Conservation (phyloP, 2,888 invertebrate genomes). For the Lithophane leautieri region DNA sequence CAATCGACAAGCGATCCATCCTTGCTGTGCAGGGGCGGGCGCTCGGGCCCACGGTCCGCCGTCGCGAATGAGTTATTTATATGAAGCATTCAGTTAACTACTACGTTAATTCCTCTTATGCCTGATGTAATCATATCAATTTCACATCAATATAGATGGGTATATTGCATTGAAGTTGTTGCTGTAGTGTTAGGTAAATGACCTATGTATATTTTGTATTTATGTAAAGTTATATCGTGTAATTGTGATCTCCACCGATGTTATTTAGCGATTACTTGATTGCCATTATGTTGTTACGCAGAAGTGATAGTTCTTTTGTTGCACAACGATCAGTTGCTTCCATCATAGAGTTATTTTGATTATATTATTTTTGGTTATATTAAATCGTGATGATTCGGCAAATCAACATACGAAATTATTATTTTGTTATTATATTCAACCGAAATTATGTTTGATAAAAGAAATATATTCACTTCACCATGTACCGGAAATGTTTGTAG, state of each 20-base stretch:
- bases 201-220: constrained; percentile 90
- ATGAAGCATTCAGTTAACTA: constrained; percentile 86
- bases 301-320: constrained; percentile 81
- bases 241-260: constrained; percentile 91
- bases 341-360: constrained; percentile 86
- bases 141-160: constrained; percentile 87
- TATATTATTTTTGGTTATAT: constrained; percentile 75
- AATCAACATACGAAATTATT: constrained; percentile 80
- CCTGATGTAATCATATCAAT: constrained; percentile 85
- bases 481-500: constrained; percentile 83
- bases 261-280: constrained; percentile 89
- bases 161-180: constrained; percentile 89
- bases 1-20: constrained; percentile 71
- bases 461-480: constrained; percentile 81
- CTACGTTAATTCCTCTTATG: constrained; percentile 84
- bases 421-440: constrained; percentile 81
- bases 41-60: constrained; percentile 59
- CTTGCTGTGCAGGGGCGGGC: constrained; percentile 56
- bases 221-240: constrained; percentile 89
- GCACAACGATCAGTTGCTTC: constrained; percentile 86
- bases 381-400: constrained; percentile 83
- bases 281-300: constrained; percentile 88
- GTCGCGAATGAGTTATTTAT: constrained; percentile 77
- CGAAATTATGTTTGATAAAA: constrained; percentile 78
- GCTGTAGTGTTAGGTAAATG: constrained; percentile 85